Conservation (phyloP, 2,113 vertebrate genomes). For the Sturnira hondurensis region DNA sequence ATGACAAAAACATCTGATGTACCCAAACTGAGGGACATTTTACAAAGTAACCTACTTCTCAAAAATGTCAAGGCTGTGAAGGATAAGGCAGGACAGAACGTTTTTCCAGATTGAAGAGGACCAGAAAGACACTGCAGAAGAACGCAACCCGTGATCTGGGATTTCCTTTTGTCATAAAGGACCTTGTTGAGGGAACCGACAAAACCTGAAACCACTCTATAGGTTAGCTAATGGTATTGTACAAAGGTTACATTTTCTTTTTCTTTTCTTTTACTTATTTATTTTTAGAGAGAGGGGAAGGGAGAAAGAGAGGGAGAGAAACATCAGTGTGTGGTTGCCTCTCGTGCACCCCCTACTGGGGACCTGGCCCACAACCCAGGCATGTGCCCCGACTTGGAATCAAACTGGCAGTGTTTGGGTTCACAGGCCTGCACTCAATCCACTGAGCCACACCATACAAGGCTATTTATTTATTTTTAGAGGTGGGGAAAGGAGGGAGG, state of each 20-base stretch:
- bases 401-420: too few species aligned
- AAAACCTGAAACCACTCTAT: background rate
- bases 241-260: background rate
- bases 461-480: background rate
- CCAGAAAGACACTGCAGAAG: background rate
- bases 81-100: background rate
- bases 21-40: background rate
- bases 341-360: too few species aligned
- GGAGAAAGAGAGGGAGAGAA: too few species aligned
- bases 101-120: background rate
- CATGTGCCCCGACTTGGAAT: too few species aligned
- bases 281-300: background rate
- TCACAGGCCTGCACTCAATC: too few species aligned
- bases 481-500: background rate
- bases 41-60: background rate
- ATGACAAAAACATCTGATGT: background rate
- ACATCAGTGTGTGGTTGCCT: too few species aligned
- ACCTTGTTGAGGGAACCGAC: background rate
- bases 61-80: slow-evolving; percentile 10
- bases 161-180: background rate
- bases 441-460: too few species aligned
- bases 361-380: too few species aligned
- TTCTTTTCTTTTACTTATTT: background rate
- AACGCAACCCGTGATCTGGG: background rate
- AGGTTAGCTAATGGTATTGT: background rate